These are phyloP conservation scores for Subanguina moxae DNA, from an alignment of 1,140 invertebrate species.

Conservation along the genomic window DNA sequence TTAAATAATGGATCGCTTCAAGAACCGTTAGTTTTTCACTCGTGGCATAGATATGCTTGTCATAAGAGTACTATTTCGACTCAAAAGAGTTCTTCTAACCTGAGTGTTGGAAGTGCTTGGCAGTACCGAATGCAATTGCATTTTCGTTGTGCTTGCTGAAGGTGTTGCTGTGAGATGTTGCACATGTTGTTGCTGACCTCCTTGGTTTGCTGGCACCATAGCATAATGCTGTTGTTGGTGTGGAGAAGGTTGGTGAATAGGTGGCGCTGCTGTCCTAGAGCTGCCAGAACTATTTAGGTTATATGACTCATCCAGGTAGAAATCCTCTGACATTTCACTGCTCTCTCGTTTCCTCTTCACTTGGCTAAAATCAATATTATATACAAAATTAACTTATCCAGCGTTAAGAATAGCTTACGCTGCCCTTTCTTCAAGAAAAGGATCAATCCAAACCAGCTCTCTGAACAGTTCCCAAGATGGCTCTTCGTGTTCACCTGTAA, in stretches of 20 bases:
- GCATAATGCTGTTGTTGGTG: conserved; percentile 17
- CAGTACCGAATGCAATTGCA: neutral
- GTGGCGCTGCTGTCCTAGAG: neutral
- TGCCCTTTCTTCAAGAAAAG: conserved; percentile 34
- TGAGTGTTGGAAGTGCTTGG: neutral
- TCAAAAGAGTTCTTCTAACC: conserved; percentile 1
- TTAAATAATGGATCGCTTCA: too few relatives aligned
- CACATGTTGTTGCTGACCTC: neutral
- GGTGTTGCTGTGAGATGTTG: neutral
- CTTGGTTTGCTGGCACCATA: conserved; percentile 9
- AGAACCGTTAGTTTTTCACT: too few relatives aligned
- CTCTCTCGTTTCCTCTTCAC: conserved; percentile 35
- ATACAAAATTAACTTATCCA: neutral
- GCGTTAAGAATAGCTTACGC: conserved; percentile 19
- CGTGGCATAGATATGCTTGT: too few relatives aligned
- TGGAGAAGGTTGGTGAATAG: neutral
- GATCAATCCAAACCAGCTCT: conserved; percentile 39
- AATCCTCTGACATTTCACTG: conserved; percentile 32
- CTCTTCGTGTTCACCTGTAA: conserved; percentile 6
- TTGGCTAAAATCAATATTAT: conserved; percentile 13
- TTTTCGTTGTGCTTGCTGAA: too few relatives aligned
- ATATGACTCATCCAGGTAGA: conserved; percentile 20
- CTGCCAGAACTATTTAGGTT: neutral
- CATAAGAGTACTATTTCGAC: neutral
- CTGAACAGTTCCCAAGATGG: conserved; percentile 34